Percentiles rank a stretch among this genome's conserved stretches.
phyloP scores from a whole-genome alignment of 2,113 vertebrate genomes.

The Chloroceryle aenea region DNA sequence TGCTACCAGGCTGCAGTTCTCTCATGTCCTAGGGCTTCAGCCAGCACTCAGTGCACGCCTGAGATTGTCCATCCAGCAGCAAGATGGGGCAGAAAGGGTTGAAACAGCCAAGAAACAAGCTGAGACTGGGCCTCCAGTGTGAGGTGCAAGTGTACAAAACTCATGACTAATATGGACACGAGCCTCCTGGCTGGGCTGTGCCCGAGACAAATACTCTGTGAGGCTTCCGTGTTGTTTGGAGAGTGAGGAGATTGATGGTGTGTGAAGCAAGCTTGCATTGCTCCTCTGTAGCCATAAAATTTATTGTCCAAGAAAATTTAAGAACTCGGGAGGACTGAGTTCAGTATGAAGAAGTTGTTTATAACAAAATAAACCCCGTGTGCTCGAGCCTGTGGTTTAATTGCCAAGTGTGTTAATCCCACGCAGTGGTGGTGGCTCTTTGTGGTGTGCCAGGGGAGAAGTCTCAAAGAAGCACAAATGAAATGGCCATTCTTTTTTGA shows the following conservation, averaged over 20 bases:
- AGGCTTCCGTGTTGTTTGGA: not conserved
- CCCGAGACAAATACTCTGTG: not conserved
- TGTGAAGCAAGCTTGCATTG: not conserved
- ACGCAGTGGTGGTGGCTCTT: not conserved
- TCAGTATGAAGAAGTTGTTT: not conserved
- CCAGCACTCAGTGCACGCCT: not conserved
- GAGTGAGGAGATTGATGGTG: not conserved
- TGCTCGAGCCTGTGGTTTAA: not conserved
- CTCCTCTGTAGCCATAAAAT: not conserved
- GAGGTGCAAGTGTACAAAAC: not conserved
- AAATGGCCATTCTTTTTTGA: not conserved
- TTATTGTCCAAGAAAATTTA: not conserved
- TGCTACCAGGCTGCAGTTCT: not conserved
- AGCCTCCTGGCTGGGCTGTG: not conserved
- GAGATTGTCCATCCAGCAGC: not conserved
- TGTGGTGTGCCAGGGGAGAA: not conserved
- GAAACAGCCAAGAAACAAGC: not conserved
- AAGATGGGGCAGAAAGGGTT: not conserved
- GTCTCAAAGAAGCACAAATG: not conserved
- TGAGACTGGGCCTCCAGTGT: not conserved
- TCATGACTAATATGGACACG: not conserved
- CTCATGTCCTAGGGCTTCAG: too few relatives aligned
- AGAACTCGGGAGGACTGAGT: not conserved
- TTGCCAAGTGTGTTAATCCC: not conserved
- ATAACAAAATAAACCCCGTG: not conserved